These are phyloP conservation scores for Neodontobutis hainanensis DNA, from an alignment of 2,113 vertebrate genomes.

Conservation along the genomic window DNA sequence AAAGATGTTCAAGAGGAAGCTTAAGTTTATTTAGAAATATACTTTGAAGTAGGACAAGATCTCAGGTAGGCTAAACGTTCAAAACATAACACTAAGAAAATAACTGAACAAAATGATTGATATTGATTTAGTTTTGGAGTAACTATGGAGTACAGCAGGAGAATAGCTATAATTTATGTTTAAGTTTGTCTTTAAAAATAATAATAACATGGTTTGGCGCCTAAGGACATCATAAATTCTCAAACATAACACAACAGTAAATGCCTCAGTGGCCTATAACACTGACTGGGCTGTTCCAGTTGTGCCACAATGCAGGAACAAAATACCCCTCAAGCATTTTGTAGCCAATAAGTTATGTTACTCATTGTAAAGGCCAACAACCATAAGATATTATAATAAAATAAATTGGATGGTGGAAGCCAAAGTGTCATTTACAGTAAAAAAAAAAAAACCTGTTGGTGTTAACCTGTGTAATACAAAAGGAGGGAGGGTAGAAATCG, in stretches of 20 bases:
- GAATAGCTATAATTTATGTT: background rate
- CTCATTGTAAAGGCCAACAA: constrained; percentile 9
- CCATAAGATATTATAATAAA: constrained; percentile 1
- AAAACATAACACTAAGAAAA: too few species aligned
- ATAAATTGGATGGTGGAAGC: background rate
- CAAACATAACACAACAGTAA: constrained; percentile 1
- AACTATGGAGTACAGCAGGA: background rate
- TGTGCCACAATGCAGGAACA: constrained; percentile 1
- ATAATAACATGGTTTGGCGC: constrained; percentile 3
- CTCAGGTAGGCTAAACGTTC: too few species aligned
- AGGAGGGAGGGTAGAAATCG: background rate
- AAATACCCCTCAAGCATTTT: background rate
- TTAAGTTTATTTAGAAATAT: too few species aligned
- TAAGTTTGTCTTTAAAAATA: constrained; percentile 3
- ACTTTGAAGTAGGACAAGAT: too few species aligned
- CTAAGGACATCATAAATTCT: constrained; percentile 6
- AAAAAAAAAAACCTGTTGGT: background rate
- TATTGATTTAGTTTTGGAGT: too few species aligned
- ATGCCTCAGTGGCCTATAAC: background rate
- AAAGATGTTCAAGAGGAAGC: too few species aligned
- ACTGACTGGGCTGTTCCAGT: background rate
- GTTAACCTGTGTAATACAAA: background rate
- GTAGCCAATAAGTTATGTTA: constrained; percentile 3
- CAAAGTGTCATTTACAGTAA: too few species aligned
- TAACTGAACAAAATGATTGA: too few species aligned